phyloP scores from a whole-genome alignment of 2,797 vertebrate genomes.

The Sarcoramphus papa region DNA sequence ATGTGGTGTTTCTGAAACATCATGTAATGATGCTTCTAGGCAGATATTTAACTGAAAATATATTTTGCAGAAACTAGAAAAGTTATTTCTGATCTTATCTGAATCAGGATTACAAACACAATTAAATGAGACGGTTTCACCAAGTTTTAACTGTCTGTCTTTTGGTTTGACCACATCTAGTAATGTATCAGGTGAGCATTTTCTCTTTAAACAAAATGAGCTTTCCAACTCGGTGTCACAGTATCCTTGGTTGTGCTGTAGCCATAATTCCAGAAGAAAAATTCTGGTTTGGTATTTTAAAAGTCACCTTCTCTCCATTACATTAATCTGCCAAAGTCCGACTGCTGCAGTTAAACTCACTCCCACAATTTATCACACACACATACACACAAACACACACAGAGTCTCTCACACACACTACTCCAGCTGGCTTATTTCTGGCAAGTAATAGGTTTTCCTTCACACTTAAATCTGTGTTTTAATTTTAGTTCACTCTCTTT shows the following conservation, averaged over 20 bases:
- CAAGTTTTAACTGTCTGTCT: background rate
- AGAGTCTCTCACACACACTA: background rate
- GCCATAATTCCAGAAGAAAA: background rate
- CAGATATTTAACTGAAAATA: background rate
- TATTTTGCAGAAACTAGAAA: background rate
- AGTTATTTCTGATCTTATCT: background rate
- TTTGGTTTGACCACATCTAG: background rate
- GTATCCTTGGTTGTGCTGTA: background rate
- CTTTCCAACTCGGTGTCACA: background rate
- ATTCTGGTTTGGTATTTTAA: background rate
- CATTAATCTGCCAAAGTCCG: background rate
- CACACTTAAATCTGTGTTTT: background rate
- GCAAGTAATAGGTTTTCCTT: background rate
- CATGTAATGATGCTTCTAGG: background rate
- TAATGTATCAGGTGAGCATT: background rate
- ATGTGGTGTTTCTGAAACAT: background rate
- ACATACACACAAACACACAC: background rate
- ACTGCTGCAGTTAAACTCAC: background rate
- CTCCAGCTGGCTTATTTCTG: background rate
- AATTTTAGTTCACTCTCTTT: background rate
- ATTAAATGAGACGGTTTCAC: background rate
- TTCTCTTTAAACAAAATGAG: background rate
- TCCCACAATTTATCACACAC: background rate
- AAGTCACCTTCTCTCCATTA: background rate
- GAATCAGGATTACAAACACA: background rate